Evolutionary conservation across 1,140 invertebrate genomes (phyloP).

Genomic region (Drosophila tristis): DNA sequence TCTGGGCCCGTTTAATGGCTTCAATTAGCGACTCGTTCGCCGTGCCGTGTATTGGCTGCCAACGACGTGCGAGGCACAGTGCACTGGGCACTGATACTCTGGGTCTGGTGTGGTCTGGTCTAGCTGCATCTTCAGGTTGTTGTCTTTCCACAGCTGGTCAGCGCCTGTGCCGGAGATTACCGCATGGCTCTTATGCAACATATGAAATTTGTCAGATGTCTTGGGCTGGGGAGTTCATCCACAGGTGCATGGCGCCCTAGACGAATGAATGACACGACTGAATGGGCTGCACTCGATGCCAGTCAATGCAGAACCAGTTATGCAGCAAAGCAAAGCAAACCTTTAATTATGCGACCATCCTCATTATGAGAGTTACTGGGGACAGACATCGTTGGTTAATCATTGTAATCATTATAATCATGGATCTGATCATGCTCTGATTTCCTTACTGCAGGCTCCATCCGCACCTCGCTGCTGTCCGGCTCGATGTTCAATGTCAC

Average conservation of each 20-base stretch:
- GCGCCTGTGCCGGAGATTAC: slow-evolving; percentile 55
- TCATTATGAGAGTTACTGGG: not conserved
- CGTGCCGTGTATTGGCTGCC: slow-evolving; percentile 59
- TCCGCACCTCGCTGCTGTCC: slow-evolving; percentile 92
- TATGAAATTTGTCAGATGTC: slow-evolving; percentile 57
- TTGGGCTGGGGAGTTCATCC: not conserved
- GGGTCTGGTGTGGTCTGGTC: slow-evolving; percentile 7
- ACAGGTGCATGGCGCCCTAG: too few relatives aligned
- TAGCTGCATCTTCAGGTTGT: slow-evolving; percentile 24
- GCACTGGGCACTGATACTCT: slow-evolving; percentile 54
- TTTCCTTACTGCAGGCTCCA: slow-evolving; percentile 87
- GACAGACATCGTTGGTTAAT: slow-evolving; percentile 34
- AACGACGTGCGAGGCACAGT: slow-evolving; percentile 65
- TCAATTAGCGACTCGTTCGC: slow-evolving; percentile 71
- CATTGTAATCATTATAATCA: slow-evolving; percentile 20
- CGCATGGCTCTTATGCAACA: slow-evolving; percentile 66
- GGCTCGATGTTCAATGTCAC: slow-evolving; percentile 94
- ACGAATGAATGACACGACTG: too few relatives aligned
- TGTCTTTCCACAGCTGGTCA: slow-evolving; percentile 69
- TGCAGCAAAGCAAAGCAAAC: slow-evolving; percentile 16
- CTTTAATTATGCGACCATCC: slow-evolving; percentile 32
- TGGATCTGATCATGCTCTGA: slow-evolving; percentile 32
- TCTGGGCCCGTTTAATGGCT: slow-evolving; percentile 67
- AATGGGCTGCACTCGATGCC: slow-evolving; percentile 23
- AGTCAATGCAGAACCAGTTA: slow-evolving; percentile 60